These are phyloP conservation scores for Platysternon megacephalum DNA, from an alignment of 2,113 vertebrate species.

Conservation along the genomic window DNA sequence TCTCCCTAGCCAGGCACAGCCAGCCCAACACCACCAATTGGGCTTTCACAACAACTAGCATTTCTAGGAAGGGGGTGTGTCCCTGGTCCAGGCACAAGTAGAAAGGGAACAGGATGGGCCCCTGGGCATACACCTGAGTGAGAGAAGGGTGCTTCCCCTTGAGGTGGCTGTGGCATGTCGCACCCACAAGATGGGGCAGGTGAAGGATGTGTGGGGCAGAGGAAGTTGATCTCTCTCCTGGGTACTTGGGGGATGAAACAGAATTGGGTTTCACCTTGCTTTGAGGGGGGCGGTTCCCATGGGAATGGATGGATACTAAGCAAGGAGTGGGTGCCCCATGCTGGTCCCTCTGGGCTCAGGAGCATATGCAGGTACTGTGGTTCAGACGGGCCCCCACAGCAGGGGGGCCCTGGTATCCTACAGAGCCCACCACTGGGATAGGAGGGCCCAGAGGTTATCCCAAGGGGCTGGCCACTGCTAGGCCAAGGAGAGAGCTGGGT, in stretches of 20 bases:
- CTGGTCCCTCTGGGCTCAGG: background rate
- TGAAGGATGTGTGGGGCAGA: background rate
- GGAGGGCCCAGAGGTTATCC: background rate
- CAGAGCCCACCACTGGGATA: background rate
- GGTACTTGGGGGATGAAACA: background rate
- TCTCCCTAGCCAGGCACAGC: background rate
- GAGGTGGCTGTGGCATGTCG: background rate
- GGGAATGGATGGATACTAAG: background rate
- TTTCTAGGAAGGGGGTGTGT: background rate
- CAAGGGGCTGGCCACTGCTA: background rate
- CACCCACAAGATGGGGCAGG: background rate
- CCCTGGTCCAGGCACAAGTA: background rate
- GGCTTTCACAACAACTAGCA: background rate
- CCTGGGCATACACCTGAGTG: background rate
- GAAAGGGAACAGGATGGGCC: background rate
- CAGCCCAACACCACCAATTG: background rate
- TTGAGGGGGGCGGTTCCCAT: background rate
- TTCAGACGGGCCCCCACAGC: background rate
- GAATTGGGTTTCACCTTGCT: background rate
- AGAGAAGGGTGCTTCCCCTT: background rate
- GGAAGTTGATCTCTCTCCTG: background rate
- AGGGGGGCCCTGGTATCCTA: background rate
- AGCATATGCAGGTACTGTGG: background rate
- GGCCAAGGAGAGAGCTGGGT: too few relatives aligned
- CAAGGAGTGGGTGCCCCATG: background rate